Evolutionary conservation across 2,888 invertebrate species (phyloP).

Genomic region (Limnephilus lunatus): DNA sequence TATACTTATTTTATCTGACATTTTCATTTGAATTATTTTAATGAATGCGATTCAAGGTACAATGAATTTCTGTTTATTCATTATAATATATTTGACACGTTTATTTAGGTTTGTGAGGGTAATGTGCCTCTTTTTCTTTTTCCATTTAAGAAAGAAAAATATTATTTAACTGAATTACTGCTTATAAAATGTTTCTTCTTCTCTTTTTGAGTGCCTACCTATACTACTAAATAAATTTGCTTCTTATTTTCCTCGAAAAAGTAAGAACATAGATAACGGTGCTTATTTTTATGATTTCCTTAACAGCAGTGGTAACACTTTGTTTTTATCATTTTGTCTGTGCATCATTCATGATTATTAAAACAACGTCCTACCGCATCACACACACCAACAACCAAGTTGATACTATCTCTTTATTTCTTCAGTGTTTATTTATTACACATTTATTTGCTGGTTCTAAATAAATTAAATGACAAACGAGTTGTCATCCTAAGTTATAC

Average conservation of each 20-base stretch:
- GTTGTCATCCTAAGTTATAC: neutral
- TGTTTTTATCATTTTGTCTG: slow-evolving; percentile 7
- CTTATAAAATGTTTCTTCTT: slow-evolving; percentile 40
- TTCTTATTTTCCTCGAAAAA: slow-evolving; percentile 40
- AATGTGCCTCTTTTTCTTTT: neutral
- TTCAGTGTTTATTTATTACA: neutral
- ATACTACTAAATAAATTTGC: neutral
- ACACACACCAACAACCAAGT: slow-evolving; percentile 13
- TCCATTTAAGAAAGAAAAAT: neutral
- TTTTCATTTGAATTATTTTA: neutral
- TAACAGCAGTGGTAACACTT: slow-evolving; percentile 25
- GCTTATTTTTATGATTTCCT: slow-evolving; percentile 32
- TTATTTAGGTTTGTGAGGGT: slow-evolving; percentile 2
- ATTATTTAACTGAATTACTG: slow-evolving; percentile 1
- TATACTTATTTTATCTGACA: neutral
- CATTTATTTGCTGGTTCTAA: neutral
- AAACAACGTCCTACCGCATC: neutral
- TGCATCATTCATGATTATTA: slow-evolving; percentile 10
- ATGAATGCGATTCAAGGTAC: neutral
- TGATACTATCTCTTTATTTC: neutral
- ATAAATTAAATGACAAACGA: neutral
- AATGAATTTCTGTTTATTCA: neutral
- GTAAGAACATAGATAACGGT: slow-evolving; percentile 27
- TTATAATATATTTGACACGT: neutral
- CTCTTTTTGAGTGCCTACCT: slow-evolving; percentile 14